A percentile compares a stretch with the other conserved stretches of the same genome.
Evolutionary conservation across 2,888 invertebrate genomes (phyloP).

Genomic region (Phytoseiulus persimilis): DNA sequence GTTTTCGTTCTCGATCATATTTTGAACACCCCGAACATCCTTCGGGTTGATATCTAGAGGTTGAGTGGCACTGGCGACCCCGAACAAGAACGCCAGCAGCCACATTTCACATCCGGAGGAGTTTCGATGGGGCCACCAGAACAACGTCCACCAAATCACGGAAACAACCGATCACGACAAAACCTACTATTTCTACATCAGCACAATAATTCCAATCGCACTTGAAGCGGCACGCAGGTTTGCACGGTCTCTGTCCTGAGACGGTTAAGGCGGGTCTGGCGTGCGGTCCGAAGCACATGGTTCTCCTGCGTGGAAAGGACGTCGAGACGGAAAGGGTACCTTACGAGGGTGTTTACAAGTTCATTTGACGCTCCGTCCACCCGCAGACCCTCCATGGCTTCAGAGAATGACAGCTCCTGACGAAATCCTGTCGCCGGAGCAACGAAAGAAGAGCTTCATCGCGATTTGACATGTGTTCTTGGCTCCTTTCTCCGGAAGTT

Average conservation of each 20-base stretch:
- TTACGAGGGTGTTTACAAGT: not conserved
- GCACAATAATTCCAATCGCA: not conserved
- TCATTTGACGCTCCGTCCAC: not conserved
- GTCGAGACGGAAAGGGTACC: not conserved
- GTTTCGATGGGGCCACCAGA: not conserved
- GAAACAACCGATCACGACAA: not conserved
- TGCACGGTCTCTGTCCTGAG: not conserved
- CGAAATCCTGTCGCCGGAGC: no score
- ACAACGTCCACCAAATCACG: not conserved
- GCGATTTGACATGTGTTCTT: no score
- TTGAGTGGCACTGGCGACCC: slow-evolving; percentile 9
- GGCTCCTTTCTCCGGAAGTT: no score
- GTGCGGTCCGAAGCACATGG: not conserved
- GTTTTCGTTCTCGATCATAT: not conserved
- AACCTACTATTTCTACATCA: not conserved
- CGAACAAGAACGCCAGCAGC: not conserved
- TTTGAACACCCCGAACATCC: not conserved
- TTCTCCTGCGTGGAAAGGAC: not conserved
- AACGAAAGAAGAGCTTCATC: no score
- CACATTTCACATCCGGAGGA: not conserved
- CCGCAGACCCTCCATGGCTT: not conserved
- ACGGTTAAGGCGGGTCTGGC: not conserved
- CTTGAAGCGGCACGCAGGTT: not conserved
- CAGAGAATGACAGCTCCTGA: no score
- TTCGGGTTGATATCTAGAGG: slow-evolving; percentile 29